Evolutionary conservation across 2,113 vertebrate species (phyloP), one percentile per base, ranked within the genome.

Genomic region (Chloroceryle aenea): DNA sequence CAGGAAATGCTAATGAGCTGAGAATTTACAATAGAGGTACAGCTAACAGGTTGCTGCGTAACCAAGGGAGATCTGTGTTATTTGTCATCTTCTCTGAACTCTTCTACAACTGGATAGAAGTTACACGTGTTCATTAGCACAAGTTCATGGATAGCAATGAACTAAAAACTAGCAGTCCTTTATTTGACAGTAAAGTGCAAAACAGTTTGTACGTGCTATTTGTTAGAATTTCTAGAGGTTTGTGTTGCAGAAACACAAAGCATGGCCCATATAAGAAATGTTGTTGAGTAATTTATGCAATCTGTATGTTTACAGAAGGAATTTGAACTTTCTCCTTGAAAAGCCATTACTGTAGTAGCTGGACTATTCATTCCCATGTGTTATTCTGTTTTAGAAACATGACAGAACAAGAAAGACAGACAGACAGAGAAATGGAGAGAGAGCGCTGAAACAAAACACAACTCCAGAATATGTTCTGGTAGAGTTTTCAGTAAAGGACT

Each of bases 371-470:
- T 77, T 93, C 38, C 76, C 5, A 63, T 87, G 56, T 89, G 56
- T 72, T 95, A 75, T 87, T 83, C 66, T 88, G 26, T 91, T 90
- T 89, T 81, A 93, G 95, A 96, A 62, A 64, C 19, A 21, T n/a
- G 23, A 50, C 19, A 81, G 23, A 82, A n/a, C 5, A 34, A 42
- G 52, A 40, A 12, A 15, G 13, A n/a, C 14, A 13, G 17, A n/a
- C 17, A 20, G 18, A 29, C 12, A 10, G 16, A 47, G 7, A 32
- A 6, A 40, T 2, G 53, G 8, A 6, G 23, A 58, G 10, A 50
- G 48, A 50, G 48, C 23, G 26, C 3, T 4, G 22, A 6, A 12
- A 7, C 10, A 13, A 56, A 62, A 56, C 52, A 68, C 3, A 69
- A 38, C 76, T 66, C 42, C 20, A 21, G 7, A 63, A 22, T 59